Conservation (phyloP, 92 coral and sea anemone genomes). For the Epizoanthus scotinus region DNA sequence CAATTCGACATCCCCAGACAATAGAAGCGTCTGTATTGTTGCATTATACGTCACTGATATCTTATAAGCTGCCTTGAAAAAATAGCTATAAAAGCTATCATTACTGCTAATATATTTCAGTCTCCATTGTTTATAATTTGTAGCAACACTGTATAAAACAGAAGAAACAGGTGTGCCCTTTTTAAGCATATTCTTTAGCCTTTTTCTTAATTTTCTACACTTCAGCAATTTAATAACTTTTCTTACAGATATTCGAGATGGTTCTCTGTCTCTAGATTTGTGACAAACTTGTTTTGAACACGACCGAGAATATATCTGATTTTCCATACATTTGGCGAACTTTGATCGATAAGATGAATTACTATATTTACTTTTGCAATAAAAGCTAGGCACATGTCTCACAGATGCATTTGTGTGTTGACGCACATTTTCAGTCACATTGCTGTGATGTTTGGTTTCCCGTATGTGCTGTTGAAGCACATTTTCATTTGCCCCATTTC, state of each 20-base stretch:
- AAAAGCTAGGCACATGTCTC: conserved; percentile 35
- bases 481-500: conserved; percentile 9
- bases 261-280: conserved; percentile 26
- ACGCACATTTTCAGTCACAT: conserved; percentile 9
- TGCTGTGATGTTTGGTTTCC: not conserved
- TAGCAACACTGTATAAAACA: too few relatives aligned
- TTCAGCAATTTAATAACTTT: conserved; percentile 10
- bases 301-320: conserved; percentile 9
- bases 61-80: not conserved
- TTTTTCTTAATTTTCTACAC: not conserved
- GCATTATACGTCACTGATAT: conserved; percentile 11
- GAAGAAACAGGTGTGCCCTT: too few relatives aligned
- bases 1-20: conserved; percentile 12
- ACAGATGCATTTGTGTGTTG: conserved; percentile 12
- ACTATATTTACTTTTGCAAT: conserved; percentile 24
- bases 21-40: conserved; percentile 14
- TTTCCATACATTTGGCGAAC: not conserved
- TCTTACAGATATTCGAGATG: conserved; percentile 27
- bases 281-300: conserved; percentile 6
- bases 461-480: conserved; percentile 3
- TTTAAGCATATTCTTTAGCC: too few relatives aligned
- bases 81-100: too few relatives aligned
- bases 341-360: not conserved
- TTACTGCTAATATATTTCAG: too few relatives aligned
- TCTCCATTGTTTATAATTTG: too few relatives aligned